Evolutionary conservation across 2,888 invertebrate genomes (phyloP).

Genomic region (Psylliodes chrysocephalus): DNA sequence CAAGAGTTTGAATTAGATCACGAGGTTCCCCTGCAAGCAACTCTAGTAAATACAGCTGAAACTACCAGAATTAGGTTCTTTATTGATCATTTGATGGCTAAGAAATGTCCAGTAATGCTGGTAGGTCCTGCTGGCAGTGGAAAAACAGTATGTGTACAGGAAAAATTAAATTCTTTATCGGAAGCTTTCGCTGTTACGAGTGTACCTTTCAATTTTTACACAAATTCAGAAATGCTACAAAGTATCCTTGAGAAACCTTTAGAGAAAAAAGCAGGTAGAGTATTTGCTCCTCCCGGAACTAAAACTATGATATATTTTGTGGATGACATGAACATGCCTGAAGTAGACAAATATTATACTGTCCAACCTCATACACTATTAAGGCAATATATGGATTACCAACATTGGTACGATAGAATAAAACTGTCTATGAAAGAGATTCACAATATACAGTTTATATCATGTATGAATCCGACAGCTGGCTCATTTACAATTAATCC

Average conservation of each 20-base stretch:
- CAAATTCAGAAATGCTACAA: conserved; percentile 92
- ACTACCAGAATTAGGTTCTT: conserved; percentile 87
- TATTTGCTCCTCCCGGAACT: conserved; percentile 93
- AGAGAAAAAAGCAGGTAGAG: conserved; percentile 94
- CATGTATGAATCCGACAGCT: conserved; percentile 97
- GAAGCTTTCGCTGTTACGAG: conserved; percentile 86
- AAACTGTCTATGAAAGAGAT: conserved; percentile 91
- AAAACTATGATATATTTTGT: conserved; percentile 93
- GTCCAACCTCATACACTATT: conserved; percentile 95
- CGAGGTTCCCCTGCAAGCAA: conserved; percentile 83
- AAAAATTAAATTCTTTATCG: conserved; percentile 79
- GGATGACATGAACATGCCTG: conserved; percentile 98
- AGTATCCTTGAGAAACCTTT: conserved; percentile 88
- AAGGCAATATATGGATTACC: conserved; percentile 92
- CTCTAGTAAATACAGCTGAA: conserved; percentile 87
- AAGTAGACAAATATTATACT: conserved; percentile 93
- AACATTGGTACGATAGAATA: conserved; percentile 93
- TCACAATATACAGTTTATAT: conserved; percentile 91
- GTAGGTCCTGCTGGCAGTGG: conserved; percentile 92
- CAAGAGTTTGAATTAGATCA: conserved; percentile 83
- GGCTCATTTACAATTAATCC: conserved; percentile 95
- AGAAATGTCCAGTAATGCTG: conserved; percentile 87
- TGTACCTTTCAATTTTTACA: conserved; percentile 95
- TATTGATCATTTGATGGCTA: conserved; percentile 83
- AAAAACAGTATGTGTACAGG: conserved; percentile 90